Percentiles rank a stretch among this genome's conserved stretches.
phyloP scores from a whole-genome alignment of 2,888 invertebrate genomes.

The Endomychus coccineus region DNA sequence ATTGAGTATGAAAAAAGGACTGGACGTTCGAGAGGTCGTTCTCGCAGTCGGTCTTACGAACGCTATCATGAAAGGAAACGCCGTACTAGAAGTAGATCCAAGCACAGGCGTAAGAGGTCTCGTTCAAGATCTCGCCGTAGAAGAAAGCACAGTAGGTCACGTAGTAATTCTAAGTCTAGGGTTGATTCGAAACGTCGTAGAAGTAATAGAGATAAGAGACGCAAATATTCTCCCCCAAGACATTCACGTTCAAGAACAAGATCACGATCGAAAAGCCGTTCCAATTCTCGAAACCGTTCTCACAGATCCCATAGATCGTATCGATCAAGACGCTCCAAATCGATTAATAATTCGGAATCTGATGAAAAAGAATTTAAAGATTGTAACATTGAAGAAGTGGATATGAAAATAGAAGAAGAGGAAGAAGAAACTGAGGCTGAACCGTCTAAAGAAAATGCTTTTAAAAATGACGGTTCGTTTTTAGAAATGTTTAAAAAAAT shows the following conservation, averaged over 20 bases:
- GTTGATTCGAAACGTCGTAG: slow-evolving; percentile 20
- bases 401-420: slow-evolving; percentile 30
- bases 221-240: slow-evolving; percentile 14
- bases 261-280: slow-evolving; percentile 24
- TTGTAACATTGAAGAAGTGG: slow-evolving; percentile 14
- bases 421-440: slow-evolving; percentile 34
- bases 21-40: slow-evolving; percentile 19
- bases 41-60: slow-evolving; percentile 24
- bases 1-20: slow-evolving; percentile 29
- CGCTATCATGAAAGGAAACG: slow-evolving; percentile 21
- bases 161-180: slow-evolving; percentile 15
- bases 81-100: slow-evolving; percentile 23
- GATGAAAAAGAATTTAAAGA: slow-evolving; percentile 8
- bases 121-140: slow-evolving; percentile 23
- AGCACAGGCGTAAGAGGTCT: slow-evolving; percentile 22
- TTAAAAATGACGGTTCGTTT: slow-evolving; percentile 86
- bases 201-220: slow-evolving; percentile 8
- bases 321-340: slow-evolving; percentile 11
- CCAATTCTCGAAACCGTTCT: too few species aligned
- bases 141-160: slow-evolving; percentile 15
- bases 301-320: slow-evolving; percentile 15
- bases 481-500: slow-evolving; percentile 87
- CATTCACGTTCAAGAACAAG: slow-evolving; percentile 13
- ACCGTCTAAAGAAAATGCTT: slow-evolving; percentile 55
- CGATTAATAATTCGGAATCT: slow-evolving; percentile 14